Base-by-base conservation (phyloP, 2,888 invertebrate genomes). In the Eupithecia abbreviata region DNA sequence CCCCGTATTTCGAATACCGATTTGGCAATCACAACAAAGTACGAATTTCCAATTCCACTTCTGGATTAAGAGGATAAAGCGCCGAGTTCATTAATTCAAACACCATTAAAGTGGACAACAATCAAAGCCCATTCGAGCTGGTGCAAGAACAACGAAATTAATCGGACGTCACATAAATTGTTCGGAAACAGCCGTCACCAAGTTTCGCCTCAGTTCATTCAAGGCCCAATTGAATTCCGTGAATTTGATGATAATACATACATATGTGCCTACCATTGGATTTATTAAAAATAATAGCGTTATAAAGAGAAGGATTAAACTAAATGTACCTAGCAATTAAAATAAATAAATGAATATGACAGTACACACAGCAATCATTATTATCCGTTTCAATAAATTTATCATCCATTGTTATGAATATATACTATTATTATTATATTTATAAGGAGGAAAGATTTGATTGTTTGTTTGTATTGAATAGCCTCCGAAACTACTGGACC, bases 101-200 rank as follows among this genome's bases (percentile, higher is more conserved):
- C 72, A 77, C 55, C 65, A 78, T 78, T 78, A 43, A 79, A 80
- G 73, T 74, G 73, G 75, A 70, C 80, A 80, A 82, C 80, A 81
- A 83, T 78, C 80, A 78, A 80, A 78, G 75, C 69, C 76, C 71
- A 80, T 80, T 80, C 45, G 70, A 78, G 75, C 73, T 77, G 78
- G 76, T 79, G 79, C 81, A 74, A 74, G 75, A 79, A 77, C 81
- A 83, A 84, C 85, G 82, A 85, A 87, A 86, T 86, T 85, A 86
- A 85, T 84, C 83, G 79, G 83, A 80, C 84, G 82, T 85, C 85
- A 82, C 84, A 82, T 82, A 86, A 86, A 87, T 88, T 86, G 83
- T 85, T 86, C 84, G 83, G 84, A 84, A 86, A 83, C 84, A 81
- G 83, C 85, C 83, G 87, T 85, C 82, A 81, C 83, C 82, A 79